A percentile compares a stretch with the other conserved stretches of the same genome.
Evolutionary conservation across 2,797 vertebrate genomes (phyloP).

Genomic region (Muscicapa comitata): DNA sequence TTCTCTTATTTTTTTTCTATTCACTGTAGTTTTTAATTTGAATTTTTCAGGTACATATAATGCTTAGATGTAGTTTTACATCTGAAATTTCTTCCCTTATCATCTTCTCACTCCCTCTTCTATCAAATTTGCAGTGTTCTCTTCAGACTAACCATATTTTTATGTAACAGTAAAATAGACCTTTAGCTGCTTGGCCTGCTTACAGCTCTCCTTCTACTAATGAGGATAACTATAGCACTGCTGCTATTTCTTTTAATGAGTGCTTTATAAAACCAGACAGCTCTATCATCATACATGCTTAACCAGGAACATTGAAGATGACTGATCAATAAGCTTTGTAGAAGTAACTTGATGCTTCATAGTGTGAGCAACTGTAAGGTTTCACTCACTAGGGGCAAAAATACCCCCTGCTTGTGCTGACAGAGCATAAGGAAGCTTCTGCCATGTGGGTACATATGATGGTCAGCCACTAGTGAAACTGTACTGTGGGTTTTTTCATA

Average conservation of each 20-base stretch:
- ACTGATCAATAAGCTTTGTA: not conserved
- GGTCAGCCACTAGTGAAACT: not conserved
- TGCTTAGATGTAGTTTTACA: not conserved
- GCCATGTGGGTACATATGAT: not conserved
- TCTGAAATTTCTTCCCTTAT: not conserved
- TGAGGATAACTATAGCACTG: not conserved
- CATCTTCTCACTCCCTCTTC: not conserved
- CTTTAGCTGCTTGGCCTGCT: not conserved
- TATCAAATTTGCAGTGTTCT: not conserved
- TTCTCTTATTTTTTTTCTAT: not conserved
- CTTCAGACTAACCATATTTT: not conserved
- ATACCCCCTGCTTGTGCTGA: not conserved
- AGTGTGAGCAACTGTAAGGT: not conserved
- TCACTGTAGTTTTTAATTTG: not conserved
- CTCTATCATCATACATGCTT: not conserved
- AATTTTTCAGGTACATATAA: not conserved
- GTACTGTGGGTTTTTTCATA: not conserved
- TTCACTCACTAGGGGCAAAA: not conserved
- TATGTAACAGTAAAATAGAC: not conserved
- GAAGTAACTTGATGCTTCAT: not conserved
- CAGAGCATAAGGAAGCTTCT: not conserved
- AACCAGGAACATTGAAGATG: not conserved
- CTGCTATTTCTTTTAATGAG: not conserved
- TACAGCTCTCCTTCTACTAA: not conserved
- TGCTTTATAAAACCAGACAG: not conserved